Conservation (phyloP, 2,797 vertebrate species). For the Poecile montanus region DNA sequence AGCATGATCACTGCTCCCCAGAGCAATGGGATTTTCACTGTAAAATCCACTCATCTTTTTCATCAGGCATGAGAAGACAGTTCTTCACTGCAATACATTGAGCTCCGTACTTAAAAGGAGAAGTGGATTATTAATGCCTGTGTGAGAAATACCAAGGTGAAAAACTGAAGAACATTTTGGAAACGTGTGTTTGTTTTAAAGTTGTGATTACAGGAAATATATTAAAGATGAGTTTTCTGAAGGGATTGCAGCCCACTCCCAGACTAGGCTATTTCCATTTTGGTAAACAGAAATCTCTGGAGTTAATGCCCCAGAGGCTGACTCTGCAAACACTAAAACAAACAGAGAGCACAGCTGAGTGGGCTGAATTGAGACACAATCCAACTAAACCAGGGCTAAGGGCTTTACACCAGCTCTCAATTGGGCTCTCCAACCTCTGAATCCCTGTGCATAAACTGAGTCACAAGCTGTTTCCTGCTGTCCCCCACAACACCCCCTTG, state of each 20-base stretch:
- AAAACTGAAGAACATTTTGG: constrained; percentile 20
- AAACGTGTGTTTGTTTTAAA: not conserved
- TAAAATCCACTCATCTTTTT: not conserved
- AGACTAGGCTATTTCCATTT: not conserved
- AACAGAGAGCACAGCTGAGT: accelerated
- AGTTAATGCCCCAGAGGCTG: not conserved
- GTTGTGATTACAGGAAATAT: constrained; percentile 6
- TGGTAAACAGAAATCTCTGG: not conserved
- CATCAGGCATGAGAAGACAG: not conserved
- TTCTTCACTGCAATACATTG: not conserved
- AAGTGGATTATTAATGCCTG: constrained; percentile 22
- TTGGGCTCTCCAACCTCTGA: accelerated
- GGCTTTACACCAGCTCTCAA: not conserved
- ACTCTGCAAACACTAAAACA: not conserved
- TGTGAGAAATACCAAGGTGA: constrained; percentile 6
- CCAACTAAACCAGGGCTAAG: not conserved
- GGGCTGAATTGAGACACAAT: not conserved
- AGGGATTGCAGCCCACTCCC: not conserved
- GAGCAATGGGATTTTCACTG: not conserved
- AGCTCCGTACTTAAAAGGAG: not conserved
- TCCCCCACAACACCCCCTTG: not conserved
- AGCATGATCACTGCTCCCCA: not conserved
- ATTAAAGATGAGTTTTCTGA: constrained; percentile 30
- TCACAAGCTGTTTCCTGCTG: not conserved
- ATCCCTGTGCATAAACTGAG: not conserved